Base-by-base conservation (phyloP, 1,140 invertebrate genomes). In the Calephelis virginiensis region DNA sequence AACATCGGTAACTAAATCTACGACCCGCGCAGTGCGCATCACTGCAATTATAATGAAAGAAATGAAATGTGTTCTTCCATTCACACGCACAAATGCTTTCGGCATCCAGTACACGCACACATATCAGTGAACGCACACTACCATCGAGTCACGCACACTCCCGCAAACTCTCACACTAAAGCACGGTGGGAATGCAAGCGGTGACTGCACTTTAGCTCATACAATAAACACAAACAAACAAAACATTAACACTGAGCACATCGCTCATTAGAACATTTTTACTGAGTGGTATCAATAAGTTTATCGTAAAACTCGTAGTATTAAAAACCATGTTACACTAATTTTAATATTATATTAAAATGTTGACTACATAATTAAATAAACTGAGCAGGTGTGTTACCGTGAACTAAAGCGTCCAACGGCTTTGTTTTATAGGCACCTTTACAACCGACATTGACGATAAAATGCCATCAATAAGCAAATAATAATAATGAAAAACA, bases 221-320 rank as follows among this genome's bases (percentile, higher is more conserved):
- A 87, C 85, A 87, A 86, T 89, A 89, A 91, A 91, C 79, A 91
- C 84, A 91, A 88, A 91, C 81, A 91, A 89, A 89, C 85, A 89
- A 87, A 83, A 85, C 81, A 80, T 82, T 83, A 83, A 83, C 77
- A 83, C 75, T 75, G 75, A 82, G 75, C 80, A 68, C 75, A 79
- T 79, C 75, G 66, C 73, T 77, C 73, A 77, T 78, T 78, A 77
- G 73, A 78, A 68, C 62, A 74, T 68, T 71, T 75, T 74, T 75
- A 78, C 73, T 53, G 67, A 61, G 43, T 61, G 13, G 66, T 65
- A 65, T 65, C 63, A 53, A 59, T 64, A 40, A 11, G 14, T 64
- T 65, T 65, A 59, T 59, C 37, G 53, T 59, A n/a, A 38, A 59
- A 38, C 53, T 56, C 5, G 50, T 59, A 59, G 53, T 43, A 37